A percentile compares a stretch with the other conserved stretches of the same genome.
phyloP scores from a whole-genome alignment of 2,113 vertebrate genomes.

The Hydropotes inermis region DNA sequence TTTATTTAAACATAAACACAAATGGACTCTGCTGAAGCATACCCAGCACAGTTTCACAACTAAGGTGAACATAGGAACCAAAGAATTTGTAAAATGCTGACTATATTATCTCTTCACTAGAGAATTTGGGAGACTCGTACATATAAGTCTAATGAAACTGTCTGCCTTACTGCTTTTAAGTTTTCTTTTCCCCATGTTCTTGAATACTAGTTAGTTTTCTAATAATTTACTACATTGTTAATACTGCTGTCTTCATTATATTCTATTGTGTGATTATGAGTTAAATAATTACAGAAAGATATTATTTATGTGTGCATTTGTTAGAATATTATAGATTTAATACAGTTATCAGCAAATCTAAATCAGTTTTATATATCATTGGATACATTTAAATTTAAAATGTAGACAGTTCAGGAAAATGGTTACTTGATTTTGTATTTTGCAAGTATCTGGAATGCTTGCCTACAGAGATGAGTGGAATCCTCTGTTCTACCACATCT shows the following conservation, averaged over 20 bases:
- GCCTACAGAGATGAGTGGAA: neutral
- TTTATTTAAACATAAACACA: neutral
- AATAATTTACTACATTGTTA: neutral
- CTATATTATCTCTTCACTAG: neutral
- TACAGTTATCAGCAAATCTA: neutral
- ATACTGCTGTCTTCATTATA: neutral
- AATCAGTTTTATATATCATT: neutral
- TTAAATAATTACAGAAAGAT: neutral
- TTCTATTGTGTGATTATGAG: neutral
- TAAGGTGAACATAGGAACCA: neutral
- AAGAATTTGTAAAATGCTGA: neutral
- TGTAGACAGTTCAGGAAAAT: neutral
- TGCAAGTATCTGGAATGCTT: neutral
- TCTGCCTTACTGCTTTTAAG: neutral
- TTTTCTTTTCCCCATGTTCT: neutral
- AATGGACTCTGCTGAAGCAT: neutral
- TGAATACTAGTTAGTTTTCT: neutral
- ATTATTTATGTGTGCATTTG: neutral
- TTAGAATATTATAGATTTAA: neutral
- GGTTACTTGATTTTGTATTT: neutral
- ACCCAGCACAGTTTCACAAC: neutral
- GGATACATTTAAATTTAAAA: neutral
- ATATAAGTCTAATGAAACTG: neutral
- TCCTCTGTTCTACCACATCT: neutral
- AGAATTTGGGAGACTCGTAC: neutral